Conservation (phyloP, 1,140 invertebrate genomes). For the Trichomalopsis sarcophagae region DNA sequence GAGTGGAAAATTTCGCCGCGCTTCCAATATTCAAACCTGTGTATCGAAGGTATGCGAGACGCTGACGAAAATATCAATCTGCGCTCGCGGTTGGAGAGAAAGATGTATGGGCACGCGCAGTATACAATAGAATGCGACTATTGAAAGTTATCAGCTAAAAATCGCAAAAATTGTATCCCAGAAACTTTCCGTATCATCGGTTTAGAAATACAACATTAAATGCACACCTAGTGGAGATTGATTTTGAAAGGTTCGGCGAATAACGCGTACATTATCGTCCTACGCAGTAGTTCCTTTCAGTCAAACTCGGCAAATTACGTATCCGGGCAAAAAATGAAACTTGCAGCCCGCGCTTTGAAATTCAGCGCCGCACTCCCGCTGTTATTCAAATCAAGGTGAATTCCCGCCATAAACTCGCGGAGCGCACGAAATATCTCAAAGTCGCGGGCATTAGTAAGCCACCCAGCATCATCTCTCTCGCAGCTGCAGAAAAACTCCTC, state of each 20-base stretch:
- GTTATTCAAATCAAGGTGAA: background rate
- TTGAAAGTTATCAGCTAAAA: background rate
- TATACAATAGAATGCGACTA: background rate
- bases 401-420: background rate
- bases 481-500: background rate
- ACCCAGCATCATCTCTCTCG: background rate
- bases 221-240: background rate
- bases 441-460: background rate
- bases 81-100: background rate
- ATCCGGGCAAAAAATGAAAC: background rate
- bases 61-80: no score
- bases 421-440: slow-evolving; percentile 10
- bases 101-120: background rate
- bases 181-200: background rate
- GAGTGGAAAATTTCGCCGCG: background rate
- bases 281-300: background rate
- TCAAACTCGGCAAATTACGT: background rate
- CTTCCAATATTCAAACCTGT: background rate
- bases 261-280: background rate
- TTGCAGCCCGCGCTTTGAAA: background rate
- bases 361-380: background rate
- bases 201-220: background rate
- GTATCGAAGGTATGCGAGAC: no score
- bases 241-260: background rate
- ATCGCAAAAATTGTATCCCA: background rate